Evolutionary conservation across 2,797 vertebrate species (phyloP).

Genomic region (Gallirallus australis): DNA sequence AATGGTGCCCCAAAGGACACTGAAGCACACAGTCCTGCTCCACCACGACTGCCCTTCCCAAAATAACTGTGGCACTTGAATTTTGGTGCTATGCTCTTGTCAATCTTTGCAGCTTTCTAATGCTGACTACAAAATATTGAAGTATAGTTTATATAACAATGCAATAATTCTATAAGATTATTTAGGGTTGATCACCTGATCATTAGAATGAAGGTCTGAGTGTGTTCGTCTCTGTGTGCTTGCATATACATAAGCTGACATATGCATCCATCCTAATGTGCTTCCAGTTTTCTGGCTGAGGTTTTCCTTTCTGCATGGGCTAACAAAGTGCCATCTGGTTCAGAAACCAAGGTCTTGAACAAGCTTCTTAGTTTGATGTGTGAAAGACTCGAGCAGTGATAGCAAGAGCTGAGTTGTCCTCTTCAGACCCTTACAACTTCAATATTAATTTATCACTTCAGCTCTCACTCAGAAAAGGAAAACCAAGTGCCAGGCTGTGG

Average conservation of each 20-base stretch:
- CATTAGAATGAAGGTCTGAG: background rate
- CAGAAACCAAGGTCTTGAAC: background rate
- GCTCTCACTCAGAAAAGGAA: background rate
- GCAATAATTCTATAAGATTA: background rate
- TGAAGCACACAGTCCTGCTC: background rate
- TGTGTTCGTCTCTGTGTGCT: fast-evolving
- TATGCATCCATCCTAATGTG: background rate
- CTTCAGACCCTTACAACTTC: background rate
- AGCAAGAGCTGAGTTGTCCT: background rate
- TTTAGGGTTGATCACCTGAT: background rate
- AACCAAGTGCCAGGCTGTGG: background rate
- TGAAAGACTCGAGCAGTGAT: background rate
- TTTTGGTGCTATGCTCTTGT: background rate
- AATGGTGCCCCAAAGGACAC: background rate
- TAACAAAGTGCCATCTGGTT: background rate
- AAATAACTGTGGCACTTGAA: background rate
- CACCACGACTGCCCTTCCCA: background rate
- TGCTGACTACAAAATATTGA: background rate
- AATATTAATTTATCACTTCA: background rate
- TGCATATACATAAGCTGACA: background rate
- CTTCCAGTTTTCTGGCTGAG: background rate
- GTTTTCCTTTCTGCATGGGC: background rate
- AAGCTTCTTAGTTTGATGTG: background rate
- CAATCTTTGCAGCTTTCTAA: background rate
- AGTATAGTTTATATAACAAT: background rate